Conservation (phyloP, 2,797 vertebrate species). For the Parotocinclus haroldoi region DNA sequence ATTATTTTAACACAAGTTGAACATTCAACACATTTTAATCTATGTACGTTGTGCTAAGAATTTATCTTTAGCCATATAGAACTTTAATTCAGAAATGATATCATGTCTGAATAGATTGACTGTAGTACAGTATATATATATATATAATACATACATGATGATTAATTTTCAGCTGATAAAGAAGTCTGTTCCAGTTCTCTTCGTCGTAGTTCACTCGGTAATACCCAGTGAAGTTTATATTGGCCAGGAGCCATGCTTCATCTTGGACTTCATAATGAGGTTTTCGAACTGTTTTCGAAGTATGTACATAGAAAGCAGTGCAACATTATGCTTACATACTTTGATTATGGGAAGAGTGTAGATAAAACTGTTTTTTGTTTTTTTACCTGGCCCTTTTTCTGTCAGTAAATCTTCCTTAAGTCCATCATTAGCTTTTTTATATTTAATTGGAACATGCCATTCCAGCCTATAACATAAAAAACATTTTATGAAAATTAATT, state of each 20-base stretch:
- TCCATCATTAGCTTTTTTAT: conserved; percentile 29
- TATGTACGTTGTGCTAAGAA: too few species aligned
- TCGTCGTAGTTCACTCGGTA: conserved; percentile 75
- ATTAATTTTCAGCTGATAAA: conserved; percentile 59
- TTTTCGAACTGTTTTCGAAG: conserved; percentile 11
- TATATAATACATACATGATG: conserved; percentile 53
- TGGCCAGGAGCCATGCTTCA: conserved; percentile 69
- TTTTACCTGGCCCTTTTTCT: conserved; percentile 51
- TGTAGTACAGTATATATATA: too few species aligned
- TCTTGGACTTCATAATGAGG: neutral
- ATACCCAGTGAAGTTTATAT: conserved; percentile 65
- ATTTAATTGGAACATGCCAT: conserved; percentile 75
- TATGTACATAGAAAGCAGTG: neutral
- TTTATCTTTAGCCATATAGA: too few species aligned
- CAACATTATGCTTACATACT: neutral
- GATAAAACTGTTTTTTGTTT: neutral
- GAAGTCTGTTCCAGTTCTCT: conserved; percentile 69
- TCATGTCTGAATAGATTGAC: too few species aligned
- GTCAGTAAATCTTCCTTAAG: neutral
- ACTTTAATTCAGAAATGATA: too few species aligned
- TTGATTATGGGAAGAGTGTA: neutral
- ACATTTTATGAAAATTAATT: neutral
- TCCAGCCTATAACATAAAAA: conserved; percentile 62
- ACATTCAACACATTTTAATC: too few species aligned
- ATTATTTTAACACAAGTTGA: neutral